phyloP scores from a whole-genome alignment of 2,797 vertebrate species.

The Chelon auratus region DNA sequence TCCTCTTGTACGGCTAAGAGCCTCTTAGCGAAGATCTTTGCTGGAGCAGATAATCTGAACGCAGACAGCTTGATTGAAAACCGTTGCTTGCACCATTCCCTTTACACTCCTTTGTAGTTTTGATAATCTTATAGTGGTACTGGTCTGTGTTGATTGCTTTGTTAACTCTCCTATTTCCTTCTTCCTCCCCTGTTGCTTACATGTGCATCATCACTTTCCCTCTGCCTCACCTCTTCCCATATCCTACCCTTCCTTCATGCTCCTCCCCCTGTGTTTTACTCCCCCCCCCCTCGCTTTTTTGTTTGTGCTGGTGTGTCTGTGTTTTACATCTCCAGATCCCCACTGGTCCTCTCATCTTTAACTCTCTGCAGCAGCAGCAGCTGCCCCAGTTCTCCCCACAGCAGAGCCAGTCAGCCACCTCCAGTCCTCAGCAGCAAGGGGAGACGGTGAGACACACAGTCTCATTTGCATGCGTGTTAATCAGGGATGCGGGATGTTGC shows the following conservation, averaged over 20 bases:
- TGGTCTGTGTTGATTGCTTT: conserved; percentile 42
- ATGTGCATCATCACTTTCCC: conserved; percentile 42
- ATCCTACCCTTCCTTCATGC: conserved; percentile 10
- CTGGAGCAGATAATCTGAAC: conserved; percentile 10
- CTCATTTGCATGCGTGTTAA: background rate
- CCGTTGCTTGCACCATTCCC: conserved; percentile 7
- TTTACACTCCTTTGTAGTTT: conserved; percentile 14
- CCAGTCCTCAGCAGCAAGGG: conserved; percentile 89
- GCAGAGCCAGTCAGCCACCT: conserved; percentile 87
- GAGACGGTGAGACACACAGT: conserved; percentile 83
- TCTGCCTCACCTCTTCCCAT: conserved; percentile 30
- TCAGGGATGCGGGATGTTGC: background rate
- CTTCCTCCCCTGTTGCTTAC: conserved; percentile 31
- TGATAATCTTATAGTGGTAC: conserved; percentile 17
- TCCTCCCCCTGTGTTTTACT: conserved; percentile 20
- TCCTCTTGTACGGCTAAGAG: conserved; percentile 18
- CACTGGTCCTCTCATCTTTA: conserved; percentile 90
- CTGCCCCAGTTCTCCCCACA: conserved; percentile 90
- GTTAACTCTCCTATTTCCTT: conserved; percentile 56
- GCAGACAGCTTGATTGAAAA: conserved; percentile 17
- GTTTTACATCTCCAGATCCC: conserved; percentile 85
- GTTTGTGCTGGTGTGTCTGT: conserved; percentile 34
- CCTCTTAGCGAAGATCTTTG: conserved; percentile 13
- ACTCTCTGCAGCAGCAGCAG: conserved; percentile 90
- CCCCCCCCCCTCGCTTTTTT: conserved; percentile 19